Base-by-base conservation (phyloP, 23 tunicate genomes). In the Botrylloides violaceus region DNA sequence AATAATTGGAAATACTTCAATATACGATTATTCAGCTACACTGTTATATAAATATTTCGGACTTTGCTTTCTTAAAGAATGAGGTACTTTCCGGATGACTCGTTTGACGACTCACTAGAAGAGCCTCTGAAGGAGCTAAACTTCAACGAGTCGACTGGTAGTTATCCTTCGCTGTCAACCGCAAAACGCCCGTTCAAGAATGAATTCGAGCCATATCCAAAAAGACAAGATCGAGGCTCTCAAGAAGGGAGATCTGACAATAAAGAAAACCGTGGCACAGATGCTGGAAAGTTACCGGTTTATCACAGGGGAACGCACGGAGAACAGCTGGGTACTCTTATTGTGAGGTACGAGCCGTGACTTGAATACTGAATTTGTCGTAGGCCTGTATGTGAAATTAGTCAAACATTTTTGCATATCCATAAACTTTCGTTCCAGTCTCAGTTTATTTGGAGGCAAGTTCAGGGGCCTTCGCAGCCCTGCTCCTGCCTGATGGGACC, bases 301-400 rank as follows among this genome's bases (percentile, higher is more conserved):
- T 39, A 23, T 43, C 74, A 68, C 30, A 27, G 74, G 37, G 74
- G 60, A 22, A 6, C 5, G 20, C 74, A 68, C 29, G 74, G 74
- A 68, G 74, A 68, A 26, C 74, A 68, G 32, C 56, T 19, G 1
- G 74, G 74, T 9, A 68, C 74, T 24, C 74, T 68, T 4, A 68
- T 68, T 26, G 74, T 68, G 6, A 68, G 74, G 74, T 68, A 28
- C 31, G 12, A n/a, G 12, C 12, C 18, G 18, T 18, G 55, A 20
- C 65, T n/a, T 1, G 23, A 60, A n/a, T 60, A 20, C 0, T 1
- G 24, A 15, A 1, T 24, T n/a, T n/a, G n/a, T n/a, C 0, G 23
- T 0, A 60, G 18, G 27, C 15, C 27, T 60, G 18, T 20, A 15
- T 20, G 28, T n/a, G 24, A 60, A 0, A 60, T 0, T n/a, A n/a